Evolutionary conservation across 92 coral and sea anemone species (phyloP).

Genomic region (Zoanthus solanderi): DNA sequence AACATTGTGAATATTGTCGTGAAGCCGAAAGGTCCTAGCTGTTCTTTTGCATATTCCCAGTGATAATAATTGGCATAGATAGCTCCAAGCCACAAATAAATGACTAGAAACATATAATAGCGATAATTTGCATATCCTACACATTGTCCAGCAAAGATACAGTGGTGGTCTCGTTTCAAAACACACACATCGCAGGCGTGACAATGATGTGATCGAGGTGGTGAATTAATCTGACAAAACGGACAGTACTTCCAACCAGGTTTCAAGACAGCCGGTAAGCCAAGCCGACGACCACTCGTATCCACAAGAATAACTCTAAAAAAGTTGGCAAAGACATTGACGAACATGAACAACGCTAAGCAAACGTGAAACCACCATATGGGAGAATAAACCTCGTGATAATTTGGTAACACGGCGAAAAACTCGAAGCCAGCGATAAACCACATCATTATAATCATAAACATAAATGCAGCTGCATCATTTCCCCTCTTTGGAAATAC

Average conservation of each 20-base stretch:
- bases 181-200: slow-evolving; percentile 93
- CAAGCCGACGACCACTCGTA: slow-evolving; percentile 83
- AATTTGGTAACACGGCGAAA: slow-evolving; percentile 82
- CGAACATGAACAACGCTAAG: slow-evolving; percentile 81
- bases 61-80: slow-evolving; percentile 90
- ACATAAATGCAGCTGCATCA: slow-evolving; percentile 83
- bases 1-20: slow-evolving; percentile 88
- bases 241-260: slow-evolving; percentile 99
- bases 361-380: slow-evolving; percentile 83
- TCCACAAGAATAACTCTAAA: slow-evolving; percentile 86
- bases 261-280: slow-evolving; percentile 89
- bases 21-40: slow-evolving; percentile 79
- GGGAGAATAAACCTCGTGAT: slow-evolving; percentile 79
- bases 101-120: slow-evolving; percentile 84
- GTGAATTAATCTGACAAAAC: slow-evolving; percentile 91
- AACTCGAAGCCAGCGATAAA: slow-evolving; percentile 85
- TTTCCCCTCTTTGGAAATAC: slow-evolving; percentile 79
- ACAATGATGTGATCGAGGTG: slow-evolving; percentile 92
- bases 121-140: slow-evolving; percentile 97
- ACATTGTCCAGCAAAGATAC: slow-evolving; percentile 94
- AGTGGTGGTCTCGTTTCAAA: slow-evolving; percentile 93
- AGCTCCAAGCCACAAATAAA: slow-evolving; percentile 95
- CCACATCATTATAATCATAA: slow-evolving; percentile 85
- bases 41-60: slow-evolving; percentile 80
- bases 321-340: slow-evolving; percentile 94